Percentiles rank a stretch among this genome's conserved stretches.
These are phyloP conservation scores for Gymnoscelis rufifasciata DNA, from an alignment of 2,888 invertebrate genomes.

Conservation along the genomic window DNA sequence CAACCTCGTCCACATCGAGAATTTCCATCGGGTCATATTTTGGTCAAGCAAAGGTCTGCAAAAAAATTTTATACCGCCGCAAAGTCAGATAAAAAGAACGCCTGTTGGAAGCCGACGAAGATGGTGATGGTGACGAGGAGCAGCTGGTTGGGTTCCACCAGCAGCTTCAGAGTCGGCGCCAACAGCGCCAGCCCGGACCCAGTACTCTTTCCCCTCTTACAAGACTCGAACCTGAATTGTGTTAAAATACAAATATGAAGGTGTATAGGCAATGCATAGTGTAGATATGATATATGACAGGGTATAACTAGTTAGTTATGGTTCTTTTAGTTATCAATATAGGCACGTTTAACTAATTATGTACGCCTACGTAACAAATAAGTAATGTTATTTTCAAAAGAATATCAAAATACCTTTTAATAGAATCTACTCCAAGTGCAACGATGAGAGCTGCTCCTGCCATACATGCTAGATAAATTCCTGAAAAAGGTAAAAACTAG, in stretches of 20 bases:
- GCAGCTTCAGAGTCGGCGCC: slow-evolving; percentile 78
- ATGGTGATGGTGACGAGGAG: slow-evolving; percentile 82
- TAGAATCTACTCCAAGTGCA: slow-evolving; percentile 80
- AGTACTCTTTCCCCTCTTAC: slow-evolving; percentile 51
- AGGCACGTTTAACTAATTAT: too few relatives aligned
- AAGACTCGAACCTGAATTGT: slow-evolving; percentile 61
- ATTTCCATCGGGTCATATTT: too few relatives aligned
- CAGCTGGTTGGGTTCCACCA: slow-evolving; percentile 79
- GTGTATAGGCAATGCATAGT: too few relatives aligned
- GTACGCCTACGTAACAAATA: too few relatives aligned
- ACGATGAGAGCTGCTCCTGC: slow-evolving; percentile 80
- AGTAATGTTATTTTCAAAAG: too few relatives aligned
- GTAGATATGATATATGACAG: too few relatives aligned
- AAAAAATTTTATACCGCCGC: slow-evolving; percentile 73
- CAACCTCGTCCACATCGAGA: too few relatives aligned
- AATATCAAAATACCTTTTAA: slow-evolving; percentile 75
- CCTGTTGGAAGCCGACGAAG: slow-evolving; percentile 84
- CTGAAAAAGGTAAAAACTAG: slow-evolving; percentile 39
- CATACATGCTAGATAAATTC: slow-evolving; percentile 81
- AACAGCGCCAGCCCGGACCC: slow-evolving; percentile 65
- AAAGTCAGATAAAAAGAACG: slow-evolving; percentile 81
- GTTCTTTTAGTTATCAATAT: too few relatives aligned
- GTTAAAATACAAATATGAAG: too few relatives aligned
- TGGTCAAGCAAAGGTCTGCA: too few relatives aligned
- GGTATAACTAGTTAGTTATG: too few relatives aligned